Evolutionary conservation across 2,888 invertebrate genomes (phyloP), one percentile per base, ranked within the genome.

Genomic region (Caenorhabditis zanzibari): DNA sequence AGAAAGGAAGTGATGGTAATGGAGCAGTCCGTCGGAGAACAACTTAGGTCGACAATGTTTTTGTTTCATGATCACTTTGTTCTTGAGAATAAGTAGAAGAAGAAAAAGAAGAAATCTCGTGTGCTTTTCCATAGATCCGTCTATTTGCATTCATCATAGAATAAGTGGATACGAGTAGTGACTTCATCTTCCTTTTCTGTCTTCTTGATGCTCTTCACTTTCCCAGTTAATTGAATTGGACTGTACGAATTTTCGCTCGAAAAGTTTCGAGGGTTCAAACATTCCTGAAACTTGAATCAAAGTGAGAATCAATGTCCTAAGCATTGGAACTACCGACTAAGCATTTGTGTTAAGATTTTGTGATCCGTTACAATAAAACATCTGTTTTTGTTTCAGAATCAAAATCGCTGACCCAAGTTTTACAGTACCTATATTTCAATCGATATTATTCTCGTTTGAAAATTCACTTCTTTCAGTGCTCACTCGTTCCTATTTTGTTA

Each of bases 1-100:
- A 63, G 14, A n/a, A 47, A 56, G 44, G 66, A 75, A 75, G 26
- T 66, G 64, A 66, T 66, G 74, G 38, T 72, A 44, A 56, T 58
- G 16, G 58, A 47, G 47, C 22, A 22, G n/a, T 14, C 59, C 58
- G 1, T 22, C 63, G n/a, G 35, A 49, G 63, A 26, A 41, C 22
- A 9, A 19, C n/a, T 19, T 49, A 49, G 49, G 44, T 49, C 19
- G 44, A 47, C 58, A 47, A 47, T 44, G n/a, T 52, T 66, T 54
- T 59, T 59, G 71, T 47, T 71, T 32, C 71, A 58, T 71, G 71
- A 71, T 59, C 71, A 22, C 47, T 24, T 61, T 47, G 49, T 59
- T 72, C 72, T 72, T 28, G 6, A 19, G 2, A 52, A 10, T 14
- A 24, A 24, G 26, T 5, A 38, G 38, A 24, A 24, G 26, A 19